Base-by-base conservation (phyloP, 1,140 invertebrate species). In the Schlechtendalia chinensis region DNA sequence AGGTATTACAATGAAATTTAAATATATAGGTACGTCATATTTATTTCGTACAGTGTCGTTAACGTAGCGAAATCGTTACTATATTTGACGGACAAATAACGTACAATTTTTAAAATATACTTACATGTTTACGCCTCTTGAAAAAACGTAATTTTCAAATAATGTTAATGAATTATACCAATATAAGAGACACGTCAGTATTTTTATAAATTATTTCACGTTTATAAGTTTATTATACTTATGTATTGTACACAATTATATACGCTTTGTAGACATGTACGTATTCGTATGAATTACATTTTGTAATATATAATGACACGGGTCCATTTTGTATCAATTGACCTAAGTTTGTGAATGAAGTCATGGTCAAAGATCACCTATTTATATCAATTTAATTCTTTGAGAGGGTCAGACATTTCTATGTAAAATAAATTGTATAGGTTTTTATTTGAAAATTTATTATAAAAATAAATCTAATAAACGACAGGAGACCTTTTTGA, bases 1-100 rank as follows among this genome's bases (percentile, higher is more conserved):
- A 39, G 32, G 32, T 39, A 69, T 8, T 69, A 69, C 22, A 69
- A 47, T 69, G 67, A 47, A 69, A 69, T 69, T 27, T 53, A 53
- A 71, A 71, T 71, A 71, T 47, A 63, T 32, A 32, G 1, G 19
- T 67, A 50, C 22, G 11, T 67, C 12, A 65, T 65, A 22, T 32
- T 39, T 29, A 29, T 53, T 29, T 19, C 47, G 24, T 19, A 29
- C 53, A 5, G 1, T 29, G 16, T 54, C 22, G 16, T 50, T 50
- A 16, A 50, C 12, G 65, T 24, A 24, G 39, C 12, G 3, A 69
- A 69, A 50, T 27, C 8, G 16, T 50, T 27, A 6, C 16, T 27
- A 50, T 69, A 69, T 69, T 27, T 24, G 14, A 50, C 17, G 45
- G 22, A 16, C 39, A 39, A 39, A 24, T 45, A 16, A 53, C 47